Base-by-base conservation (phyloP, 2,888 invertebrate genomes). In the Autographa pulchrina region DNA sequence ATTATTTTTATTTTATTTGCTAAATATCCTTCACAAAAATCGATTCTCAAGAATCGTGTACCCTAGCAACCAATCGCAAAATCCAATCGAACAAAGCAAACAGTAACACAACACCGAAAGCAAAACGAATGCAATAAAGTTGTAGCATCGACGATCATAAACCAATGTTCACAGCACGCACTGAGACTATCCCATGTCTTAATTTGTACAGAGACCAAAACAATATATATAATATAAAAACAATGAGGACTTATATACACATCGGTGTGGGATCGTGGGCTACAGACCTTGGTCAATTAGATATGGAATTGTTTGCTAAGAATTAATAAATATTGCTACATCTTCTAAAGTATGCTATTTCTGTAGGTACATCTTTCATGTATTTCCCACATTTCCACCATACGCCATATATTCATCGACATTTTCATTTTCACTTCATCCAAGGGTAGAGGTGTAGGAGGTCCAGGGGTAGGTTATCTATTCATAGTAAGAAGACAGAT, bases 171-270 rank as follows among this genome's bases (percentile, higher is more conserved):
- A 75, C 89, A 88, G 89, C 89, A 85, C 84, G 87, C 78, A 75
- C 77, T 75, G 74, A 77, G 78, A 80, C 87, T 89, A 90, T 88
- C 87, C 89, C 86, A 81, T 87, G 91, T 94, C 93, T 94, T 93
- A 93, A 94, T 94, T 94, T 94, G 93, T 93, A 91, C 90, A 87
- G 83, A 75, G 70, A 73, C 82, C 86, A 86, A 86, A 88, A 84
- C 88, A 83, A 78, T 89, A 92, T 93, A 93, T 93, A 93, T 92
- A 92, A 93, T 92, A 88, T 91, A 89, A 91, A 93, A 93, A 94
- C 93, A 94, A 94, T 93, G 92, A 91, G 87, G 71, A 81, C 79
- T 76, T 63, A 79, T 81, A 85, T 87, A 87, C 84, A 87, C 85
- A 86, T 85, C 86, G 85, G 89, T 90, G 91, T 89, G 86, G 80